A percentile compares a stretch with the other conserved stretches of the same genome.
Evolutionary conservation across 1,140 invertebrate genomes (phyloP).

Genomic region (Neomicropteryx cornuta): DNA sequence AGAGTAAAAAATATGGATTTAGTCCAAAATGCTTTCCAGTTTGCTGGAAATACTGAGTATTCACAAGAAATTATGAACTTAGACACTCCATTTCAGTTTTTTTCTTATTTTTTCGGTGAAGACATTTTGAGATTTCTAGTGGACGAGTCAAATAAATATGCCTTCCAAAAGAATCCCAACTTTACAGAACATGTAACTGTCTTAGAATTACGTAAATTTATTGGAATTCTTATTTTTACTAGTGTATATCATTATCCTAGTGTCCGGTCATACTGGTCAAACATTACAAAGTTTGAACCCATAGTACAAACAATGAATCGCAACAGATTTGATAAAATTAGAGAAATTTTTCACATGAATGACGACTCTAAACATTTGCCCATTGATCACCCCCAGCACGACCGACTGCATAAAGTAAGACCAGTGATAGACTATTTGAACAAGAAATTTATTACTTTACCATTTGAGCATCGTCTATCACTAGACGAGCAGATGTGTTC

Average conservation of each 20-base stretch:
- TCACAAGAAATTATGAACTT: conserved; percentile 2
- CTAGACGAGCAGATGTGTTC: conserved; percentile 29
- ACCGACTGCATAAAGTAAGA: conserved; percentile 26
- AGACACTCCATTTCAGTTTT: conserved; percentile 2
- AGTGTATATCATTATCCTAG: conserved; percentile 22
- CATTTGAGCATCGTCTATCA: conserved; percentile 21
- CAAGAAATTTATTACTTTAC: conserved; percentile 16
- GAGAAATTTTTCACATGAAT: conserved; percentile 19
- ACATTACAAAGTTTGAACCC: conserved; percentile 3
- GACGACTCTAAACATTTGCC: conserved; percentile 20
- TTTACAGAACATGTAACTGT: conserved; percentile 1
- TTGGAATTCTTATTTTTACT: conserved; percentile 23
- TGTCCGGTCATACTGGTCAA: conserved; percentile 20
- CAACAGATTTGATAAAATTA: conserved; percentile 9
- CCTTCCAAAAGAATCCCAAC: conserved; percentile 2
- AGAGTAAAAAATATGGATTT: conserved; percentile 3
- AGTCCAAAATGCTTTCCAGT: conserved; percentile 2
- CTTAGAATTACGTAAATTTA: conserved; percentile 21
- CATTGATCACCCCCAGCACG: conserved; percentile 18
- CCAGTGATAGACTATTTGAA: conserved; percentile 21
- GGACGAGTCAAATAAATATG: conserved; percentile 1
- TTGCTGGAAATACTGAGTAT: conserved; percentile 1
- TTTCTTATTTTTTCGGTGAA: conserved; percentile 2
- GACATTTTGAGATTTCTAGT: conserved; percentile 2
- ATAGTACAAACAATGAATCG: conserved; percentile 1